Evolutionary conservation across 2,797 vertebrate genomes (phyloP), one percentile per base, ranked within the genome.

Genomic region (Takifugu rubripes): DNA sequence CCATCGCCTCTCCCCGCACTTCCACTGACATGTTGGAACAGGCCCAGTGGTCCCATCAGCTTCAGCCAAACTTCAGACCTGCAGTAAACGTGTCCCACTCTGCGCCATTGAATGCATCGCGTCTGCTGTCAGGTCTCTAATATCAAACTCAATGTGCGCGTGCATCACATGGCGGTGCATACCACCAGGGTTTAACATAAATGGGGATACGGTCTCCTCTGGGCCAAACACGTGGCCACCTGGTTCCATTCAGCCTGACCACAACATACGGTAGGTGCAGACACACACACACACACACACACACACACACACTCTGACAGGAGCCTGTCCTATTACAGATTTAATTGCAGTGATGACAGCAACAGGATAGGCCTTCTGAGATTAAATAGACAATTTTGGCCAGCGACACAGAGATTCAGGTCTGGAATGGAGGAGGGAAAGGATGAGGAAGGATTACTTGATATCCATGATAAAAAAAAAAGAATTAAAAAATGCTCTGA

Each of bases 331-430:
- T 72, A 79, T 85, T 78, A 86, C 57, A 56, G 61, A 59, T 52
- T 67, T 83, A 84, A 81, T 77, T 76, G 77, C 62, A 64, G 78
- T 68, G 79, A 75, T 79, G 82, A 87, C 75, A 87, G 84, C 75
- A 60, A 70, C 64, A 62, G 66, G 54, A 70, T 42, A 36, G 60
- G 64, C 68, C 52, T 8, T 48, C 71, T 72, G 62, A 62, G 65
- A 82, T 73, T 64, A 61, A 7, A 10, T 59, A 52, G 57, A 67
- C 59, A 53, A 72, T 54, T 67, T 25, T 43, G 49, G 79, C 81
- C 79, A 87, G 63, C 51, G 50, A 49, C 46, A 53, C 50, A 25
- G 54, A 68, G 56, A 61, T 42, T 53, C 48, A 17, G 56, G 60
- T 50, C 55, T 58, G 31, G 54, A 56, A 24, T 55, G 55, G 53